A percentile compares a stretch with the other conserved stretches of the same genome.
Conservation (phyloP, 2,888 invertebrate genomes). For the Chaitophorus viminalis region DNA sequence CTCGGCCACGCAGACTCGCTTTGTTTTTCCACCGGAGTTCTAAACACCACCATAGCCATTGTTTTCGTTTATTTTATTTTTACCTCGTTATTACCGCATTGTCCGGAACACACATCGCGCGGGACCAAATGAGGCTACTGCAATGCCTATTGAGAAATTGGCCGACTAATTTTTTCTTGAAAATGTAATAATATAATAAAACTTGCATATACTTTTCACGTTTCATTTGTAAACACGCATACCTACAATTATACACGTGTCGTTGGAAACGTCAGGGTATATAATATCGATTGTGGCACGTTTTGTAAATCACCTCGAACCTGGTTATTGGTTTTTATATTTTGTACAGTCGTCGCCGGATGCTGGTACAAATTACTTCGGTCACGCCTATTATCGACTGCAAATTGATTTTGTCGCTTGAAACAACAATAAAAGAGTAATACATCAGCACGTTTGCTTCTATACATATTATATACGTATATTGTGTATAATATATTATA, state of each 20-base stretch:
- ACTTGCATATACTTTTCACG: not conserved
- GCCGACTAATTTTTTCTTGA: conserved; percentile 39
- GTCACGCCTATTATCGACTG: conserved; percentile 52
- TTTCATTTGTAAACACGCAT: not conserved
- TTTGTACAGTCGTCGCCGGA: not conserved
- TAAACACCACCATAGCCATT: conserved; percentile 50
- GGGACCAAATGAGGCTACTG: not conserved
- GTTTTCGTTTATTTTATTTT: conserved; percentile 39
- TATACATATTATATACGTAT: not conserved
- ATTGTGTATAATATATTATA: no score
- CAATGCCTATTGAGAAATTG: conserved; percentile 12
- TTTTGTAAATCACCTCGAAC: conserved; percentile 49
- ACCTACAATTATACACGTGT: not conserved
- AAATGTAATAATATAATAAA: not conserved
- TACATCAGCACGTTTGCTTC: conserved; percentile 31
- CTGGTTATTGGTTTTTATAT: conserved; percentile 42
- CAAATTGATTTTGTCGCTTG: conserved; percentile 50
- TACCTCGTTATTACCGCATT: conserved; percentile 51
- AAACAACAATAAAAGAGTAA: conserved; percentile 12
- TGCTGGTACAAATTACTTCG: conserved; percentile 44
- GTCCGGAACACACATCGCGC: conserved; percentile 29
- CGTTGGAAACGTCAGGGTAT: conserved; percentile 23
- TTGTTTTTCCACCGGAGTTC: conserved; percentile 37
- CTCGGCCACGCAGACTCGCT: conserved; percentile 28
- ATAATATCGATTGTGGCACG: conserved; percentile 38